These are phyloP conservation scores for Silvanus unidentatus DNA, from an alignment of 2,888 invertebrate genomes.

Conservation along the genomic window DNA sequence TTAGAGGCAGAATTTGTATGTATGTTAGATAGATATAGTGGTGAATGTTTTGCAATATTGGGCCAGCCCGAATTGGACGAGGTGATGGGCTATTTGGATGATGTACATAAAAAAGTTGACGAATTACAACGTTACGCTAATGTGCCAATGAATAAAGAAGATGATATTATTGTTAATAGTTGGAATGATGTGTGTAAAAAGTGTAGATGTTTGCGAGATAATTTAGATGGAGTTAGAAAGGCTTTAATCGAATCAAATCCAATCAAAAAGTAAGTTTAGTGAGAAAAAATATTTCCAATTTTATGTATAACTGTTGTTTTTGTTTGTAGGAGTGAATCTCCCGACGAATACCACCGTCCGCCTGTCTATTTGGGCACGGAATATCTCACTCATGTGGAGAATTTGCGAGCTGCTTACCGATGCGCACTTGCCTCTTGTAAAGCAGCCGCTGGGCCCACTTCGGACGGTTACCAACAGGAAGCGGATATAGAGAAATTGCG, in stretches of 20 bases:
- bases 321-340: conserved; percentile 22
- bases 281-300: neutral
- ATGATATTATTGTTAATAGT: conserved; percentile 35
- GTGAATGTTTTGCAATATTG: conserved; percentile 55
- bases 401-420: conserved; percentile 70
- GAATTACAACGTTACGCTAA: conserved; percentile 29
- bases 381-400: conserved; percentile 76
- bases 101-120: conserved; percentile 27
- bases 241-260: conserved; percentile 30
- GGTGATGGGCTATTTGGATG: conserved; percentile 28
- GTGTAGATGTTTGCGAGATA: conserved; percentile 53
- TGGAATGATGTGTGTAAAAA: conserved; percentile 54
- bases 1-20: conserved; percentile 63
- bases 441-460: conserved; percentile 47
- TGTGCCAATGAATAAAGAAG: conserved; percentile 22
- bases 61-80: conserved; percentile 32
- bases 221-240: conserved; percentile 48
- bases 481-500: conserved; percentile 78
- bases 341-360: conserved; percentile 28
- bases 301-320: neutral
- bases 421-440: conserved; percentile 56
- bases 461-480: conserved; percentile 58
- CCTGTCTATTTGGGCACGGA: conserved; percentile 54
- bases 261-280: conserved; percentile 34
- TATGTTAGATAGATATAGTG: conserved; percentile 59